Conservation (phyloP, 2,797 vertebrate species). For the Coranthus polyacanthus region DNA sequence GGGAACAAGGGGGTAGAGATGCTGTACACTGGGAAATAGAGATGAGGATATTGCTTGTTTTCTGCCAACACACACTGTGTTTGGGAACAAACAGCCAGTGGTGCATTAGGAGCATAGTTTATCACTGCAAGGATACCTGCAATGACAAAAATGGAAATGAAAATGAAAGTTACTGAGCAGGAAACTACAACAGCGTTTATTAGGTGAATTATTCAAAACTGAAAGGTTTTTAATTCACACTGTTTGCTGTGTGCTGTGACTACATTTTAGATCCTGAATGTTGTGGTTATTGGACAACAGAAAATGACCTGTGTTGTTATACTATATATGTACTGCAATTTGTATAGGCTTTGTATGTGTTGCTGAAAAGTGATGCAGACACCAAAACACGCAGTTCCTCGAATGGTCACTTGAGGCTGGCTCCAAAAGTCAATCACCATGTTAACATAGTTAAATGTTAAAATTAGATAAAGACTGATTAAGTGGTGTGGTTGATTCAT, state of each 20-base stretch:
- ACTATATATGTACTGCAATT: background rate
- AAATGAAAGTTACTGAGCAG: conserved; percentile 3
- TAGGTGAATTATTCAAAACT: conserved; percentile 22
- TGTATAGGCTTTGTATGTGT: background rate
- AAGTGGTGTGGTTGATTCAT: too few relatives aligned
- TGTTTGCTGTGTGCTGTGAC: background rate
- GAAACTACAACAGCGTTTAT: background rate
- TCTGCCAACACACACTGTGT: conserved; percentile 31
- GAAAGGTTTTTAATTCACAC: conserved; percentile 1
- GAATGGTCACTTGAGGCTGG: too few relatives aligned
- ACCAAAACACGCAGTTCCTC: too few relatives aligned
- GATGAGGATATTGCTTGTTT: conserved; percentile 38
- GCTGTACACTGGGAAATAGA: background rate
- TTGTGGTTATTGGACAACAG: background rate
- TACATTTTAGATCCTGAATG: background rate
- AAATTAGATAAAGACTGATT: too few relatives aligned
- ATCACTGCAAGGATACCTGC: conserved; percentile 26
- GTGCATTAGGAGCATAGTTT: conserved; percentile 21
- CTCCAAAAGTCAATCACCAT: too few relatives aligned
- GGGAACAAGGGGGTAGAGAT: background rate
- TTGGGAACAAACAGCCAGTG: conserved; percentile 43
- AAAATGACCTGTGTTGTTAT: background rate
- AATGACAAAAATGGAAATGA: conserved; percentile 13
- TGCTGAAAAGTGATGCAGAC: too few relatives aligned
- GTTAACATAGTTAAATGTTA: too few relatives aligned